A percentile compares a stretch with the other conserved stretches of the same genome.
These are phyloP conservation scores for Collichthys lucidus DNA, from an alignment of 2,113 vertebrate species.

Conservation along the genomic window DNA sequence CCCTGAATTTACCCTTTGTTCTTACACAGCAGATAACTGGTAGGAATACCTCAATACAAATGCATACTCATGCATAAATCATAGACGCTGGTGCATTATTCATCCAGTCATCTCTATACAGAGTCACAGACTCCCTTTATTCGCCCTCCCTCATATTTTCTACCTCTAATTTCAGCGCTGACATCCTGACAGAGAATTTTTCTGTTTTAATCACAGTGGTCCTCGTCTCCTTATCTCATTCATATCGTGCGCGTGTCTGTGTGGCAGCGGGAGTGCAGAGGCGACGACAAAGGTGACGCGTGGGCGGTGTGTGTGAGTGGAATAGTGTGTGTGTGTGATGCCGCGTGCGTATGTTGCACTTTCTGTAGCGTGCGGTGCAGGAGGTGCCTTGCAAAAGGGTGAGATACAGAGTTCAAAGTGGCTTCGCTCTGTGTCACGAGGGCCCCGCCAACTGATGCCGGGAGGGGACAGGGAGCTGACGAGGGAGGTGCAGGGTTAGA, in stretches of 20 bases:
- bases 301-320: constrained; percentile 42
- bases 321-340: constrained; percentile 25
- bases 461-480: neutral
- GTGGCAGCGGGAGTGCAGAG: constrained; percentile 26
- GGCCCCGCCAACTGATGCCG: constrained; percentile 1
- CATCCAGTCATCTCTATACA: constrained; percentile 72
- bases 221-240: constrained; percentile 53
- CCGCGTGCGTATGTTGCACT: constrained; percentile 8
- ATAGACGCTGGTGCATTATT: constrained; percentile 79
- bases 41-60: constrained; percentile 74
- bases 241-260: constrained; percentile 25
- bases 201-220: constrained; percentile 67
- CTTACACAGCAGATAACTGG: constrained; percentile 63
- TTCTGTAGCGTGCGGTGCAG: constrained; percentile 24
- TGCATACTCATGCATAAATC: constrained; percentile 78
- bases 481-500: neutral
- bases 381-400: constrained; percentile 31
- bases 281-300: constrained; percentile 50
- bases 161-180: constrained; percentile 47
- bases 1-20: constrained; percentile 59
- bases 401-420: constrained; percentile 67
- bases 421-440: constrained; percentile 36
- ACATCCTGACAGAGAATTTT: constrained; percentile 52
- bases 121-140: constrained; percentile 50
- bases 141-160: constrained; percentile 47